Evolutionary conservation across 1,140 invertebrate genomes (phyloP).

Genomic region (Pararge aegeria): DNA sequence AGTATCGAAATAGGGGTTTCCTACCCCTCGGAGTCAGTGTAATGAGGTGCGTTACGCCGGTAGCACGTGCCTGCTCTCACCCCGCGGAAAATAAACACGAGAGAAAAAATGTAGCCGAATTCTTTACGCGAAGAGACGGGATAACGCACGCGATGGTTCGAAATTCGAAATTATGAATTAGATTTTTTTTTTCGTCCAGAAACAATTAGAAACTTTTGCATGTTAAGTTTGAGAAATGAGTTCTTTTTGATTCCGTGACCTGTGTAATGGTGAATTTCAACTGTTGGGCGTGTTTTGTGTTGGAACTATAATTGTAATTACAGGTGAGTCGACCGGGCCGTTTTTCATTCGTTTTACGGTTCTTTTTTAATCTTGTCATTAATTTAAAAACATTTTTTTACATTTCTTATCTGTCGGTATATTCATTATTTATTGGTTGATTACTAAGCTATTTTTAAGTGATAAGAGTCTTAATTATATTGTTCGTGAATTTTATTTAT

Average conservation of each 20-base stretch:
- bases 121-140: conserved; percentile 35
- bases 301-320: conserved; percentile 37
- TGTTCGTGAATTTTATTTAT: too few relatives aligned
- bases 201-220: conserved; percentile 5
- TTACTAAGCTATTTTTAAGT: too few relatives aligned
- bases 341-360: conserved; percentile 9
- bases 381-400: too few relatives aligned
- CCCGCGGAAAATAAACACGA: conserved; percentile 44
- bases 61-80: conserved; percentile 28
- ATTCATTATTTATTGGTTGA: too few relatives aligned
- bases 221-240: conserved; percentile 11
- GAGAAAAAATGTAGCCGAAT: conserved; percentile 58
- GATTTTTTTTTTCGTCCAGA: conserved; percentile 17
- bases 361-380: neutral
- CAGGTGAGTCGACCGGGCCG: conserved; percentile 40
- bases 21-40: conserved; percentile 59
- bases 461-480: too few relatives aligned
- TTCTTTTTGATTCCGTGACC: conserved; percentile 39
- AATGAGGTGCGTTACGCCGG: conserved; percentile 34
- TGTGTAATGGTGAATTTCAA: conserved; percentile 36
- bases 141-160: conserved; percentile 29
- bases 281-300: conserved; percentile 34
- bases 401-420: too few relatives aligned
- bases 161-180: conserved; percentile 21
- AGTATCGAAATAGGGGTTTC: conserved; percentile 62